Base-by-base conservation (phyloP, 1,140 invertebrate genomes). In the Diabrotica virgifera region DNA sequence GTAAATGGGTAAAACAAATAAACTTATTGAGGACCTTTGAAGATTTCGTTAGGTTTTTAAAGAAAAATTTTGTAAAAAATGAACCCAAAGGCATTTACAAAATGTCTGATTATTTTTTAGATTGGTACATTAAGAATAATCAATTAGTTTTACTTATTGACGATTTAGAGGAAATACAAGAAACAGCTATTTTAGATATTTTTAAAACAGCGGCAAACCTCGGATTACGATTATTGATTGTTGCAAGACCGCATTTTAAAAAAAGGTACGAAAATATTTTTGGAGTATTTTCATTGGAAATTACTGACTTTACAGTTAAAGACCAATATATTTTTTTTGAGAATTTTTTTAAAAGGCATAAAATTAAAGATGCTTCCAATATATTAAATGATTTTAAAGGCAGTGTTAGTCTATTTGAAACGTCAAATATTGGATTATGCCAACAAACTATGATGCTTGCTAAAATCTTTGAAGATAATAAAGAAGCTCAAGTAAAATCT, bases 381-480 rank as follows among this genome's bases (percentile, higher is more conserved):
- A 24, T 1, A 24, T 2, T 24, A 24, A 24, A 24, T 24, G 11
- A 37, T 12, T 12, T 59, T 7, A 9, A 59, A 0, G 13, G 9
- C n/a, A 37, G 8, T 13, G 46, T 36, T 3, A 50, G 38, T 4
- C 13, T 7, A 13, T 24, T 59, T 8, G 0, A 38, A 59, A 46
- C 38, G 38, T 59, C 57, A 4, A 40, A 40, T 37, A 40, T 59
- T 40, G 57, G 57, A 35, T 40, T 12, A 12, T 59, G 57, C 11
- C 57, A 59, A 37, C 57, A 59, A 40, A 59, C 57, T 6, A 59
- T 59, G 57, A 59, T 59, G 57, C 36, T 59, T 7, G 38, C 36
- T 5, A 38, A n/a, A 40, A 10, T 59, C 10, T 59, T 59, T 13
- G 12, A 59, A 12, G 14, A 36, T 10, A 13, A 46, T 9, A 38